Base-by-base conservation (phyloP, 1,140 invertebrate genomes). In the Micrasema minimum region DNA sequence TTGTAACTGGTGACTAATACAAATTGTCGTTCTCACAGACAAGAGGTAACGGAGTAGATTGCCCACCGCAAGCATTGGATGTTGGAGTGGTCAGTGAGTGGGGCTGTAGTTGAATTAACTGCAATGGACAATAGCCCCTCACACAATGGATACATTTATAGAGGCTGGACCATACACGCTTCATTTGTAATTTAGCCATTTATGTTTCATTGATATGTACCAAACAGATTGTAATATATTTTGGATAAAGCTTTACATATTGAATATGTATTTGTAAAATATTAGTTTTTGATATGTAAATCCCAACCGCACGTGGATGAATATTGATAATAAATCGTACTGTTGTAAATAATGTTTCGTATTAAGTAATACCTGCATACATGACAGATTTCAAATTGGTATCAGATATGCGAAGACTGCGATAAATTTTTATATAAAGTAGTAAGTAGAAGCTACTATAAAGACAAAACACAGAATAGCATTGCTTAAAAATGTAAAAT, bases 61-160 rank as follows among this genome's bases (percentile, higher is more conserved):
- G 16, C 55, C 7, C 35, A 35, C 55, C 18, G 37, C 55, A 41
- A 43, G 11, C 31, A 55, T 31, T 48, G 20, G 23, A 43, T 64
- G 16, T 64, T 51, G 62, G 43, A 67, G 12, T 53, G 50, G 35
- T 67, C 31, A 55, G 65, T 67, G 64, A 53, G 64, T 38, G 46
- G 14, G 65, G 41, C 18, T 67, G 48, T 51, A 10, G 53, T 67
- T 67, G 48, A 55, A 67, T 67, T 45, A 67, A 41, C 48, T 53
- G 31, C 50, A 43, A 61, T 61, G 59, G 59, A 64, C 59, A 64
- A 46, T 64, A 23, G 55, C 20, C 35, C n/a, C 12, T 11, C 55
- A 2, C 55, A 41, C 37, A 43, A 59, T 59, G 16, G 37, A 31
- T n/a, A 9, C 37, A 53, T 41, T 14, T 26, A 31, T 59, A 22